Base-by-base conservation (phyloP, 1,140 invertebrate species). In the Dolichoris vasculosae region DNA sequence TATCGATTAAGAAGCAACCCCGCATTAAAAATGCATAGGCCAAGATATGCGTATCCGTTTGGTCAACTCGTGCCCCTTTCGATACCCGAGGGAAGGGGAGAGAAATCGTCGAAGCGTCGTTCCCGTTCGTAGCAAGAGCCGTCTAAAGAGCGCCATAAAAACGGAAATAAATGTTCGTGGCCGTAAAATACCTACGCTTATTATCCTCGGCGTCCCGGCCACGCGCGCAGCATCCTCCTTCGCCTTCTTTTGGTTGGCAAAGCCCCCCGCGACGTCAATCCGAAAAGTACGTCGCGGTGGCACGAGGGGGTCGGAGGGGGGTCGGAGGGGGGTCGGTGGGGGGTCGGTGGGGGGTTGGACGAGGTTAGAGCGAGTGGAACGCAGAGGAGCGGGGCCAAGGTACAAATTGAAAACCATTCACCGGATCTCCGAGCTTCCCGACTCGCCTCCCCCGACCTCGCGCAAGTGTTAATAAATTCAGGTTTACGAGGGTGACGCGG, bases 351-450 rank as follows among this genome's bases (percentile, higher is more conserved):
- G 9, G 15, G 51, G n/a, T 35, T 11, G 59, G 32, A 23, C 6
- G 30, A 9, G 48, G 15, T 0, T 35, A 35, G 11, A 17, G 35
- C 51, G 30, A 3, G 32, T 2, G 43, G 35, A 48, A 20, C 32
- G 40, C n/a, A 40, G 73, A 26, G 55, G 15, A 1, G 73, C 20
- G 80, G 77, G 84, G 3, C 32, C 48, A 89, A 90, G 89, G 89
- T 93, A 93, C 92, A 93, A 93, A 93, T 93, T 93, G 93, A 93
- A 93, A 93, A 93, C 92, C 92, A 93, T 93, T 93, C 91, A 89
- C 89, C 90, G 91, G 93, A 93, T 93, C 91, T 92, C 90, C 2
- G 13, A 15, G 67, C 88, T 87, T 84, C 46, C 90, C 91, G 91
- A 90, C 2, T 11, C 2, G 67, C 88, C 87, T 84, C 46, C 90